Conservation (phyloP, 2,888 invertebrate genomes). For the Melieria omissa region DNA sequence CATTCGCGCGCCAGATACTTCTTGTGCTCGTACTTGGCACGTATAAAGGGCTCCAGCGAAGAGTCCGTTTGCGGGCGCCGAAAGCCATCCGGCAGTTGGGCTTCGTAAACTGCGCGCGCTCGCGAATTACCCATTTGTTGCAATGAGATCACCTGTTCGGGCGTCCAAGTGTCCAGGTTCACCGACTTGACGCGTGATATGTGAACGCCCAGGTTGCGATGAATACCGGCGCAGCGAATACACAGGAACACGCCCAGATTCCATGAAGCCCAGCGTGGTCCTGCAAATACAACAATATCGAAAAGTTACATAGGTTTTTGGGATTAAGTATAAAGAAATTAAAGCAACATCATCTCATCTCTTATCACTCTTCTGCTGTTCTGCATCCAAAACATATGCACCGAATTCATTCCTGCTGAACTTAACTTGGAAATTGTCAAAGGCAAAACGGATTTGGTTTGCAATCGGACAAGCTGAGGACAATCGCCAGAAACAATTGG, state of each 20-base stretch:
- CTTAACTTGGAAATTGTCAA: no score
- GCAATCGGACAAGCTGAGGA: no score
- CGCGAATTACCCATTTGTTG: constrained; percentile 99
- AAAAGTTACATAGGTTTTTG: no score
- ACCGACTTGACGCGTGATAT: constrained; percentile 99
- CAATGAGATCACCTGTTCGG: constrained; percentile 93
- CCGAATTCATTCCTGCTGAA: no score
- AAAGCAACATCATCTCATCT: no score
- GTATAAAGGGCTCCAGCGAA: constrained; percentile 93
- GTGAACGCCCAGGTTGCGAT: constrained; percentile 97
- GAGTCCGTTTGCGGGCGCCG: constrained; percentile 95
- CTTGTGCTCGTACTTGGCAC: constrained; percentile 98
- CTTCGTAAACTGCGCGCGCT: constrained; percentile 97
- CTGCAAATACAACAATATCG: constrained; percentile 67
- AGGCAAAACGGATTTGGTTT: no score
- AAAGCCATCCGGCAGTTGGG: constrained; percentile 94
- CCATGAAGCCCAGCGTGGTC: constrained; percentile 99
- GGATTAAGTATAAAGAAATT: no score
- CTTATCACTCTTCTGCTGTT: no score
- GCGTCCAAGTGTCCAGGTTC: constrained; percentile 97
- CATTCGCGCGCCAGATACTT: constrained; percentile 98
- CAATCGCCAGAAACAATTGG: no score
- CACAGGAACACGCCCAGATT: constrained; percentile 98
- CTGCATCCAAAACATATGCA: no score
- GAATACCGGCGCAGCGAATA: constrained; percentile 98